Evolutionary conservation across 1,140 invertebrate genomes (phyloP).

Genomic region (Periplaneta americana): DNA sequence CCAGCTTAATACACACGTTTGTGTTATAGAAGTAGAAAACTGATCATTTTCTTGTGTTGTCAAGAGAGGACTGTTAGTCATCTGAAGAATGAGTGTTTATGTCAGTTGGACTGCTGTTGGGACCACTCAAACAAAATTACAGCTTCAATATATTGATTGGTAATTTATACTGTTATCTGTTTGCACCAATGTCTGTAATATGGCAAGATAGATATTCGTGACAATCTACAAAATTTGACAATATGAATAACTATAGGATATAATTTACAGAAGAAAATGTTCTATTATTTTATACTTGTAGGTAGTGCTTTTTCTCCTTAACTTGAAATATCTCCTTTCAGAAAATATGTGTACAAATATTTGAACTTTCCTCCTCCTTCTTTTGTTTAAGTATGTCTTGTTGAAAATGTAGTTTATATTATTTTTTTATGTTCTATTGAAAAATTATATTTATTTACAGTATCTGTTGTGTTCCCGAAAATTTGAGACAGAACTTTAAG

Average conservation of each 20-base stretch:
- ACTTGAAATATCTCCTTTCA: too few species aligned
- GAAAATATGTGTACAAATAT: too few species aligned
- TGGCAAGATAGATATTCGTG: not conserved
- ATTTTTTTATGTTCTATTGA: too few species aligned
- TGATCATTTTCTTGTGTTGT: not conserved
- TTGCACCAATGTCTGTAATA: not conserved
- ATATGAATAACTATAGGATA: not conserved
- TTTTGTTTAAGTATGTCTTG: too few species aligned
- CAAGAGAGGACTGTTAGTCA: not conserved
- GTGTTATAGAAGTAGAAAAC: not conserved
- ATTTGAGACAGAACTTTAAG: too few species aligned
- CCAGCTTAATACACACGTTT: not conserved
- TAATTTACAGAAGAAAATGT: not conserved
- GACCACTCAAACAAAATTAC: not conserved
- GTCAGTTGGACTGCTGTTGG: not conserved
- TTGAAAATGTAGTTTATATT: too few species aligned
- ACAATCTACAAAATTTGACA: not conserved
- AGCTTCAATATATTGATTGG: not conserved
- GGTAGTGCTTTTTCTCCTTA: too few species aligned
- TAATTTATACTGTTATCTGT: not conserved
- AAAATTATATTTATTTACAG: too few species aligned
- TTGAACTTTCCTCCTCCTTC: too few species aligned
- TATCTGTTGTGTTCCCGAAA: too few species aligned
- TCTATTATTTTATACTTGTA: not conserved
- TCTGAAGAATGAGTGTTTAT: not conserved